Evolutionary conservation across 2,888 invertebrate species (phyloP), one percentile per base, ranked within the genome.

Genomic region (Nematopogon swammerdamellus): DNA sequence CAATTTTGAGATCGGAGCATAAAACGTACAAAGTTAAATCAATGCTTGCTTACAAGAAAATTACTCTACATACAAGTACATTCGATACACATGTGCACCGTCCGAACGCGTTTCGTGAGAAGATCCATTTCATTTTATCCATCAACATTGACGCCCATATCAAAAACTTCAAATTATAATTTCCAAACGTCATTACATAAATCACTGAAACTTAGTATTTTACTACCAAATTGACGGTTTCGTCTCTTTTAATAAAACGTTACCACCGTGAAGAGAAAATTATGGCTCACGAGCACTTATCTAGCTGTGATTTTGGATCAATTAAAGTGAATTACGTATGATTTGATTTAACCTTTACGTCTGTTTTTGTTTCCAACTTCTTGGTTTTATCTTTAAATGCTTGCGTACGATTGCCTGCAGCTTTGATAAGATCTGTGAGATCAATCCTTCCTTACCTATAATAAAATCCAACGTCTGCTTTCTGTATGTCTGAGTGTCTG

Each of bases 191-290:
- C 63, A 64, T 70, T 64, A 68, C 62, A 59, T 59, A 59, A 62
- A 64, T 60, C 61, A 66, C 63, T 63, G 36, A 62, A 63, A 61
- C 63, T 60, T 60, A 58, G 56, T 59, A 63, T 59, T 60, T 61
- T 63, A 63, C 59, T 57, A 55, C 57, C 55, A 57, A 60, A 62
- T 57, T 60, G 62, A 62, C 60, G 60, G 60, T 63, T 63, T 63
- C 63, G 64, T 63, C 58, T 55, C 59, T 49, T 61, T 55, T 66
- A 67, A 67, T 67, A 52, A 59, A 55, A 59, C 59, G 59, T 61
- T 63, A 50, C 50, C 57, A 59, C 61, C 63, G 61, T 65, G 63
- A 67, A 14, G 36, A 36, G 36, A 36, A 36, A 14, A 36, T 36
- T 36, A 14, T 14, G 4, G 36, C 36, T 36, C 11, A 14, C 6